These are phyloP conservation scores for Nannoperca australis DNA, from an alignment of 2,797 vertebrate genomes.

Conservation along the genomic window DNA sequence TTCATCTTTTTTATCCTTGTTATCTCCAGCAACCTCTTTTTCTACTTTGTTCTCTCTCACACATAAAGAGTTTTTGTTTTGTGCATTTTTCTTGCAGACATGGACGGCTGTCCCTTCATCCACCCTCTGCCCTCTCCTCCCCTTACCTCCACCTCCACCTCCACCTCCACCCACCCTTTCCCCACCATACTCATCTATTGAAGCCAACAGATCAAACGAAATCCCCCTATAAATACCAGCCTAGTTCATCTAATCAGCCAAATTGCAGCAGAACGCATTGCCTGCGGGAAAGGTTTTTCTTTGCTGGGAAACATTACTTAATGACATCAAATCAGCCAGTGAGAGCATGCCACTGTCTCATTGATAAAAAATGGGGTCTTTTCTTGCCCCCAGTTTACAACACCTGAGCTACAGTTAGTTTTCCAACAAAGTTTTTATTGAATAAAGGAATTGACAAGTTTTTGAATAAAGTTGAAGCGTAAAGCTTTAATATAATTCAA, in stretches of 20 bases:
- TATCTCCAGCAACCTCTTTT: background rate
- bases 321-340: constrained; percentile 68
- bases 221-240: constrained; percentile 72
- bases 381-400: background rate
- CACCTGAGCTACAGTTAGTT: constrained; percentile 33
- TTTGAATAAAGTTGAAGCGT: background rate
- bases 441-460: background rate
- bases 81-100: constrained; percentile 18
- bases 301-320: constrained; percentile 77
- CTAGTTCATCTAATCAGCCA: constrained; percentile 79
- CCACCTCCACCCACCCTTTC: background rate
- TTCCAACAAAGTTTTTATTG: background rate
- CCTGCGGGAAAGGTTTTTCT: constrained; percentile 59
- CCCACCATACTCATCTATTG: constrained; percentile 46
- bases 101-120: constrained; percentile 17
- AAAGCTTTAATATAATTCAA: background rate
- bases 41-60: constrained; percentile 1
- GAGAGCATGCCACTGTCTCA: constrained; percentile 32
- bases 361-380: constrained; percentile 41
- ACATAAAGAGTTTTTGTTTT: constrained; percentile 2
- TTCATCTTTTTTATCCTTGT: constrained; percentile 3
- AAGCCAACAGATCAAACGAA: constrained; percentile 75
- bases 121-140: background rate
- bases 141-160: background rate
- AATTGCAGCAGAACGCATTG: constrained; percentile 69